Evolutionary conservation across 2,113 vertebrate genomes (phyloP).

Genomic region (Noctilio leporinus): DNA sequence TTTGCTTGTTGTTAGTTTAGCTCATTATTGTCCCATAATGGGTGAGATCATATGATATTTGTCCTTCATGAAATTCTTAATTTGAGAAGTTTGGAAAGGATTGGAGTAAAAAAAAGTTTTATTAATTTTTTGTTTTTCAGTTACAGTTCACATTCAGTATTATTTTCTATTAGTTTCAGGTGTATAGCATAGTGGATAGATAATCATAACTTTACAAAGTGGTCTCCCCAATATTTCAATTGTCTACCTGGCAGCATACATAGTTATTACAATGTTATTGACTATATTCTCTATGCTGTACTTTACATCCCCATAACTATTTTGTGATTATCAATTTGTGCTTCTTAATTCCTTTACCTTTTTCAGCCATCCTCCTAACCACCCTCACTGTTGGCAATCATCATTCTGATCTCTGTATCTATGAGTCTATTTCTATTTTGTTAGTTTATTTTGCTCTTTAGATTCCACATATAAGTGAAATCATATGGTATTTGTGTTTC

Average conservation of each 20-base stretch:
- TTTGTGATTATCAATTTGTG: background rate
- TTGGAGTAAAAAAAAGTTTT: background rate
- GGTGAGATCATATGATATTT: too few species aligned
- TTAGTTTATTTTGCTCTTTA: background rate
- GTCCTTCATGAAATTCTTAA: too few species aligned
- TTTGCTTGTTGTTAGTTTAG: too few species aligned
- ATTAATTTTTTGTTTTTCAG: background rate
- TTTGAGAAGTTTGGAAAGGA: background rate
- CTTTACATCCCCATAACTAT: background rate
- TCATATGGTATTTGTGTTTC: background rate
- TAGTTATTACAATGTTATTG: background rate
- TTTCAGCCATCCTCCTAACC: background rate
- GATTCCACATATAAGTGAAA: background rate
- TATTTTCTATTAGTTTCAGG: background rate
- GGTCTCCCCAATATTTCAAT: background rate
- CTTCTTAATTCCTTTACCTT: background rate
- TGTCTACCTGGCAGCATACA: background rate
- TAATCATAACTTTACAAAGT: background rate
- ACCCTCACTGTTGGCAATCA: background rate
- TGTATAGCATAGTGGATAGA: background rate
- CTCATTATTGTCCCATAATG: too few species aligned
- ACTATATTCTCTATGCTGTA: background rate
- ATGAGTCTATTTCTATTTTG: background rate
- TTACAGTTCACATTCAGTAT: background rate
- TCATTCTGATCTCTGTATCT: background rate